Conservation (phyloP, 2,113 vertebrate genomes). For the Mesocricetus auratus region DNA sequence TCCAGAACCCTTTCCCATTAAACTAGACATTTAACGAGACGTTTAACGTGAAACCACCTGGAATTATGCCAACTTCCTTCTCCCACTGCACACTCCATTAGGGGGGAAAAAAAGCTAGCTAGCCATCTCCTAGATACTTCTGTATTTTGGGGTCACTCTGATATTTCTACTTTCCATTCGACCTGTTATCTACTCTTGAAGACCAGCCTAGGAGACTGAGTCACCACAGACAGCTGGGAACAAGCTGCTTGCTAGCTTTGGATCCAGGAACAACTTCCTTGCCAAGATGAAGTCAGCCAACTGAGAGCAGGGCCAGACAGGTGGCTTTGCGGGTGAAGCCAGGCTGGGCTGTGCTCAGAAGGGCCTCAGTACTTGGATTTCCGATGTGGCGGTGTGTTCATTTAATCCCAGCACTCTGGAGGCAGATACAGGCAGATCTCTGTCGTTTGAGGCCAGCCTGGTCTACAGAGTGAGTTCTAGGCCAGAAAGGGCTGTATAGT, state of each 20-base stretch:
- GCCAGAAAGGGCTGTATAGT: background rate
- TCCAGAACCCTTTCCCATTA: background rate
- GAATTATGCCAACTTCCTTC: background rate
- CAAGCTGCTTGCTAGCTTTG: background rate
- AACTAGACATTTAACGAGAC: background rate
- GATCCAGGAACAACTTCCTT: background rate
- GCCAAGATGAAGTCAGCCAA: background rate
- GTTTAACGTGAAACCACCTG: background rate
- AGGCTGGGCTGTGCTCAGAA: background rate
- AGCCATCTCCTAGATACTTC: background rate
- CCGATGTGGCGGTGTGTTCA: background rate
- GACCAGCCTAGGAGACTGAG: background rate
- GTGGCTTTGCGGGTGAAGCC: background rate
- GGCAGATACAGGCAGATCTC: background rate
- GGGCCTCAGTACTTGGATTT: background rate
- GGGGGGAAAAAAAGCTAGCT: background rate
- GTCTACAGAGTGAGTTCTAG: no score
- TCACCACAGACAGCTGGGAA: background rate
- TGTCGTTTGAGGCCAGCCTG: background rate
- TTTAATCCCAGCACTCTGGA: background rate
- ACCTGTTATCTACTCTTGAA: background rate
- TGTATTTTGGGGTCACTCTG: background rate
- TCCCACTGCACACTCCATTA: background rate
- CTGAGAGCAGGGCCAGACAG: background rate
- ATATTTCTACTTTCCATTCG: background rate